Conservation (phyloP, 64 coral and sea anemone genomes). For the Stichodactyla helianthus region DNA sequence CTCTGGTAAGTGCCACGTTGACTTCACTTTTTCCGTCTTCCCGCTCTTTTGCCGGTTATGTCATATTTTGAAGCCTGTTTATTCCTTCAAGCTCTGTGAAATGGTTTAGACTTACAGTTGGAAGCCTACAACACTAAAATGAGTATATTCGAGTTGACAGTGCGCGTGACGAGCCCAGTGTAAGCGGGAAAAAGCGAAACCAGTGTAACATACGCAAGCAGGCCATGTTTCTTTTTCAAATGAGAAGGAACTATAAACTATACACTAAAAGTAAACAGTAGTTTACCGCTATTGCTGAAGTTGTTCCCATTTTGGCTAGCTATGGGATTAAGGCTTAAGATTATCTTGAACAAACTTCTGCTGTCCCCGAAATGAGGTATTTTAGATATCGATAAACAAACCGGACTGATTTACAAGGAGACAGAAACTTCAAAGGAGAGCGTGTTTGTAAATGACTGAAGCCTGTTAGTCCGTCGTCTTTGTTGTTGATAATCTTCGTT, state of each 20-base stretch:
- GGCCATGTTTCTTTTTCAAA: neutral
- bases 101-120: conserved; percentile 14
- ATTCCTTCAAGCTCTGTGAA: conserved; percentile 7
- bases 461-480: neutral
- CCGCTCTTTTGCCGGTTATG: conserved; percentile 25
- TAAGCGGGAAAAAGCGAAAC: neutral
- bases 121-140: neutral
- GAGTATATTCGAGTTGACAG: conserved; percentile 15
- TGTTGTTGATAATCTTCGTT: neutral
- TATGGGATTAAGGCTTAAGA: conserved; percentile 12
- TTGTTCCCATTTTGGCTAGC: neutral
- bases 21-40: conserved; percentile 10
- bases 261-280: neutral
- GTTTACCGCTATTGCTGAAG: neutral
- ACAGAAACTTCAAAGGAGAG: conserved; percentile 21
- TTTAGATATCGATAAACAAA: conserved; percentile 33
- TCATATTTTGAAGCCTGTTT: conserved; percentile 25
- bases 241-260: neutral
- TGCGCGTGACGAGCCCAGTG: neutral
- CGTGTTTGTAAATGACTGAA: conserved; percentile 12
- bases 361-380: conserved; percentile 1
- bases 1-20: conserved; percentile 33
- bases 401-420: neutral
- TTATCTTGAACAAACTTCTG: conserved; percentile 26
- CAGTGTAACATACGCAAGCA: conserved; percentile 2